Evolutionary conservation across 2,113 vertebrate species (phyloP).

Genomic region (Siniperca chuatsi): DNA sequence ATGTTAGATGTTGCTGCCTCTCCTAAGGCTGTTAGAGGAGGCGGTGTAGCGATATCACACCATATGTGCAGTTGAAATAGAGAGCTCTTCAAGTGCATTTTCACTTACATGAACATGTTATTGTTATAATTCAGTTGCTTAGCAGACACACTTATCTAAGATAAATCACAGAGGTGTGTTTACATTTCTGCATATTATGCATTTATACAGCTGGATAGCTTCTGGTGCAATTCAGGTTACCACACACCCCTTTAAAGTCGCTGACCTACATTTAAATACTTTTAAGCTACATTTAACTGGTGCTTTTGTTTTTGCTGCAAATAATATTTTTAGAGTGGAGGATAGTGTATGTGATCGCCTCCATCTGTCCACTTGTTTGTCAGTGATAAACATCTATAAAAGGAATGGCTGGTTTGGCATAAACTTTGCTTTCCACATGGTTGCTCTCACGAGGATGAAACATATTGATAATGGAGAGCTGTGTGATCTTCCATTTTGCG

Average conservation of each 20-base stretch:
- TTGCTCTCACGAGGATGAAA: constrained; percentile 9
- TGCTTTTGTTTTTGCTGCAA: constrained; percentile 32
- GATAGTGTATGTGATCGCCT: constrained; percentile 14
- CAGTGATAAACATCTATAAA: constrained; percentile 23
- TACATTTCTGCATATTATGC: constrained; percentile 60
- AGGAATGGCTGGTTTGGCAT: not conserved
- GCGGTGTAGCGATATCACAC: constrained; percentile 48
- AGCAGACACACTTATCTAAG: constrained; percentile 74
- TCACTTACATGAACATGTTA: constrained; percentile 69
- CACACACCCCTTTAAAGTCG: constrained; percentile 13
- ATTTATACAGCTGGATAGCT: constrained; percentile 68
- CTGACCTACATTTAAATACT: constrained; percentile 46
- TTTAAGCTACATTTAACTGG: constrained; percentile 38
- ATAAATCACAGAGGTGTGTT: constrained; percentile 72
- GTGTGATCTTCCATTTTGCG: not conserved
- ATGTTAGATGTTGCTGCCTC: constrained; percentile 42
- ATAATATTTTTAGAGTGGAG: constrained; percentile 8
- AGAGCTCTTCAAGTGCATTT: constrained; percentile 59
- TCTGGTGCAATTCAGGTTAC: constrained; percentile 48
- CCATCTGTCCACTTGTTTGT: constrained; percentile 40
- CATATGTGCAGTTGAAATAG: constrained; percentile 68
- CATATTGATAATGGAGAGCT: constrained; percentile 2
- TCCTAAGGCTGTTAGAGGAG: constrained; percentile 49
- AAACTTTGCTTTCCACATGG: constrained; percentile 20
- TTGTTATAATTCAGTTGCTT: constrained; percentile 77